Evolutionary conservation across 2,113 vertebrate species (phyloP).

Genomic region (Python bivittatus): DNA sequence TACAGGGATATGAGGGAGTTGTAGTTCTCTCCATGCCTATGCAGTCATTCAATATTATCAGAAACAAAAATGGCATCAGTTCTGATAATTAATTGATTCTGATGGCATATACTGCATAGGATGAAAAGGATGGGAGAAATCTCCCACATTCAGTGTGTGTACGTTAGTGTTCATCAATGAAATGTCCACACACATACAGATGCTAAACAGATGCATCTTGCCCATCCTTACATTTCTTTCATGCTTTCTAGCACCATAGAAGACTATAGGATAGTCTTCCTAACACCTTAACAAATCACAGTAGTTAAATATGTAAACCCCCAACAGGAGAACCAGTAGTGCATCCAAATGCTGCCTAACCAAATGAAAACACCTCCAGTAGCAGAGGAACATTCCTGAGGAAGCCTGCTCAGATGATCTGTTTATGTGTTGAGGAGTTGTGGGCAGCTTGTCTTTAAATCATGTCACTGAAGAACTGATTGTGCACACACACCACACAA

Average conservation of each 20-base stretch:
- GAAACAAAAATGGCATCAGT: too few species aligned
- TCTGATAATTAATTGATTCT: too few species aligned
- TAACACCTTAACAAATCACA: background rate
- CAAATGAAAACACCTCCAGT: background rate
- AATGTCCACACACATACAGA: background rate
- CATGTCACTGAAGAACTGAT: background rate
- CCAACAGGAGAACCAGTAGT: background rate
- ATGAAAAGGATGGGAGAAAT: background rate
- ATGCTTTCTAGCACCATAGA: background rate
- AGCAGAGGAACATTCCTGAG: background rate
- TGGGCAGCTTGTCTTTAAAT: background rate
- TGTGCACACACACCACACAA: background rate
- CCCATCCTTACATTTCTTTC: background rate
- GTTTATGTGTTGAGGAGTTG: background rate
- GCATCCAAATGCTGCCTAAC: background rate
- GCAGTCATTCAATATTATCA: too few species aligned
- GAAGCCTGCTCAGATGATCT: background rate
- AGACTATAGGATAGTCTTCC: background rate
- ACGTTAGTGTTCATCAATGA: background rate
- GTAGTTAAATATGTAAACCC: background rate
- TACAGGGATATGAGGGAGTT: too few species aligned
- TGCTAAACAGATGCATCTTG: background rate
- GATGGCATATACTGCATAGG: too few species aligned
- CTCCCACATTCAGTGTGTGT: background rate
- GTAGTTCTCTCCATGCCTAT: too few species aligned